Evolutionary conservation across 1,140 invertebrate genomes (phyloP), one percentile per base, ranked within the genome.

Genomic region (Gryon sp.): DNA sequence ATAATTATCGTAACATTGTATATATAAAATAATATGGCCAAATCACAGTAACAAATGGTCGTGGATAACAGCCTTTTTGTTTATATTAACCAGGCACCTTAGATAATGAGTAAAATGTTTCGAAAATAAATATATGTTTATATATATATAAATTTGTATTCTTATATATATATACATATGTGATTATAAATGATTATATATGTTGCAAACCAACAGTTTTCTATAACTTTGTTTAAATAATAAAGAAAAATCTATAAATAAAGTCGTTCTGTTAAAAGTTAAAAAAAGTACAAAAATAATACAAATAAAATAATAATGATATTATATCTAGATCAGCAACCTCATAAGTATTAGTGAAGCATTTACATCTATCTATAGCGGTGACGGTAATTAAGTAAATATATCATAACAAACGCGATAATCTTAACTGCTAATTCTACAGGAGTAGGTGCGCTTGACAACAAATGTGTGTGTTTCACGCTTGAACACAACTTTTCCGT

Each of bases 1-100:
- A 55, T 53, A 66, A 45, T 60, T 57, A 60, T 70, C 32, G 28
- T 45, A 78, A 60, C 53, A 46, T 66, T 46, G 60, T 66, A 69
- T n/a, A n/a, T n/a, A n/a, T 69, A 68, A 74, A 70, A 73, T 74
- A 74, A 65, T 78, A 78, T 78, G 66, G 69, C 80, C 79, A 79
- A 80, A 83, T 82, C 80, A 83, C 79, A 81, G 80, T 80, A 75
- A 79, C 72, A 68, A 73, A 83, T 68, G 78, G 69, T 77, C 73
- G 77, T 69, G 75, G 79, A 38, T 80, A 80, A 82, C 80, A 80
- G 76, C 73, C 80, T 80, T 80, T 65, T 63, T 46, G 46, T 81
- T 73, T 18, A 57, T 48, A 57, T 73, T 57, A 19, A 70, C 70
- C 69, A 80, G 80, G 78, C 80, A 80, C 73, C 78, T 76, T 78